Base-by-base conservation (phyloP, 2,888 invertebrate species). In the Oscheius sp. region DNA sequence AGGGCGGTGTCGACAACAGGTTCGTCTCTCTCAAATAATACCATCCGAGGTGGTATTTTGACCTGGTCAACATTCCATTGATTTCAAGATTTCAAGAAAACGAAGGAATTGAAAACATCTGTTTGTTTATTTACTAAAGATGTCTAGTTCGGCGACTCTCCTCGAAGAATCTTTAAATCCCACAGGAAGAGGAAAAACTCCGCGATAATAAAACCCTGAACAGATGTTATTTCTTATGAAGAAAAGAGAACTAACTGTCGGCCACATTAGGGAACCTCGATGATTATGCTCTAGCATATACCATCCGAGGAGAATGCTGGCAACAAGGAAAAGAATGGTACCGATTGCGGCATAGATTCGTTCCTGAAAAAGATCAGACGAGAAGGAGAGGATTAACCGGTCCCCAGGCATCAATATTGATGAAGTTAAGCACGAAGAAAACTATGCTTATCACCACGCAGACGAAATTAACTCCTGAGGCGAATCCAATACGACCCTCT, bases 111-210 rank as follows among this genome's bases (percentile, higher is more conserved):
- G n/a, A n/a, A n/a, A n/a, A n/a, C n/a, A n/a, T n/a, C n/a, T n/a
- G n/a, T n/a, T n/a, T n/a, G n/a, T n/a, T n/a, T n/a, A n/a, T n/a
- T n/a, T n/a, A n/a, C n/a, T n/a, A n/a, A 41, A 41, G 41, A 41
- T 22, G 12, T 22, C 33, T 75, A 83, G 78, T 83, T 83, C 61
- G 77, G 71, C 20, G 82, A 72, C 61, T 83, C 78, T 50, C 83
- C 83, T 61, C 80, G 81, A 61, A 83, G 78, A 54, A 83, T 82
- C 75, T 83, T 83, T 63, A 82, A 75, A 61, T 83, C 83, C 80
- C 80, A 83, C 26, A 83, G 72, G 78, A 80, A 83, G 57, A 84
- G 78, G 32, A 82, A 62, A 72, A 82, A 82, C 51, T 83, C 72
- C 32, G 74, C 72, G 47, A 80, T 36, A 67, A 82, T 72, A 20